These are phyloP conservation scores for Plotosus lineatus DNA, from an alignment of 2,113 vertebrate genomes.

Conservation along the genomic window DNA sequence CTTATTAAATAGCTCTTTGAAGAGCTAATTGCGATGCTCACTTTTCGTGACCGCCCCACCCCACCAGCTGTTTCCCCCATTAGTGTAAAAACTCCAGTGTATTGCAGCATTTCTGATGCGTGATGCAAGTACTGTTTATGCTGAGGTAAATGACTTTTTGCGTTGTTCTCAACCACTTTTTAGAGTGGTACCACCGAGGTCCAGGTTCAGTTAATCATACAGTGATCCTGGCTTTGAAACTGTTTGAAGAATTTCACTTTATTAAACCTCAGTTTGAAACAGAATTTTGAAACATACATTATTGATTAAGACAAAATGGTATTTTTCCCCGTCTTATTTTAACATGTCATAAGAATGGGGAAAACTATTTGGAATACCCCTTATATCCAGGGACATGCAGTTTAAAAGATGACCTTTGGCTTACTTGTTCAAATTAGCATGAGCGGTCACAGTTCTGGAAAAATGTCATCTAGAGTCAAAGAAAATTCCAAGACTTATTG, in stretches of 20 bases:
- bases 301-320: conserved; percentile 15
- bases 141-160: background rate
- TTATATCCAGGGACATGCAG: background rate
- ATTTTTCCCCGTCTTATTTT: background rate
- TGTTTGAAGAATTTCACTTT: conserved; percentile 26
- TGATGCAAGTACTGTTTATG: background rate
- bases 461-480: background rate
- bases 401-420: conserved; percentile 1
- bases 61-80: background rate
- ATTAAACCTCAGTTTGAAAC: background rate
- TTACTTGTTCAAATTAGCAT: conserved; percentile 13
- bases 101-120: background rate
- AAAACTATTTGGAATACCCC: background rate
- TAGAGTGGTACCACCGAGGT: background rate
- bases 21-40: conserved; percentile 11
- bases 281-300: conserved; percentile 13
- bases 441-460: background rate
- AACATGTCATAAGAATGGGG: background rate
- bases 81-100: background rate
- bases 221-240: conserved; percentile 4
- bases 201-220: conserved; percentile 16
- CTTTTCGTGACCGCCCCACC: conserved; percentile 11
- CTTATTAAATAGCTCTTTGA: conserved; percentile 34
- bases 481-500: background rate
- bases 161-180: background rate